A percentile compares a stretch with the other conserved stretches of the same genome.
These are phyloP conservation scores for Hapalemur alaotrensis DNA, from an alignment of 2,797 vertebrate species.

Conservation along the genomic window DNA sequence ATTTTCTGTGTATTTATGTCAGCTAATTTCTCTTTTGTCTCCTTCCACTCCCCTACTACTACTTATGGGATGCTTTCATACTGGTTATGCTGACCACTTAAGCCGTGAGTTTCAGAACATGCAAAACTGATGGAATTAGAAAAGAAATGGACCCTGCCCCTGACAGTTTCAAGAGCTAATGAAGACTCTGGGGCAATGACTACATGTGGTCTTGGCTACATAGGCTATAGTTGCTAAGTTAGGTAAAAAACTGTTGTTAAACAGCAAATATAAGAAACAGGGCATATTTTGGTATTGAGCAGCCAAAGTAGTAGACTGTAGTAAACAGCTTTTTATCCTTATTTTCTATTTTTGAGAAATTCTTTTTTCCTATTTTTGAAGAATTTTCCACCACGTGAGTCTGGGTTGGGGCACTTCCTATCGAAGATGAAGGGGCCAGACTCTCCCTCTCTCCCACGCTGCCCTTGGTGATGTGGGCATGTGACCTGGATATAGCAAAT, in stretches of 20 bases:
- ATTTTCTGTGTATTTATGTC: background rate
- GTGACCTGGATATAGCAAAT: background rate
- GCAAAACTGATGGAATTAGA: background rate
- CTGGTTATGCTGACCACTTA: too few relatives aligned
- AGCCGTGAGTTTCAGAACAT: background rate
- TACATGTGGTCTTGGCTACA: too few relatives aligned
- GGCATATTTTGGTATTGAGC: too few relatives aligned
- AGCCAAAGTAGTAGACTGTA: background rate
- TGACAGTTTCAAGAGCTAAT: background rate
- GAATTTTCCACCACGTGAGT: background rate
- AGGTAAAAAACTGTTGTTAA: background rate
- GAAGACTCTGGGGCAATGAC: background rate
- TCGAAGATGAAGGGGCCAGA: background rate
- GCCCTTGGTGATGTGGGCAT: background rate
- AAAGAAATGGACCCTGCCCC: background rate
- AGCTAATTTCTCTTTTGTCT: background rate
- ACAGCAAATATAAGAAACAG: background rate
- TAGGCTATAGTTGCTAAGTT: background rate
- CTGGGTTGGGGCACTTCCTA: background rate
- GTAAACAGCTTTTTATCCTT: background rate
- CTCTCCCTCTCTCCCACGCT: background rate
- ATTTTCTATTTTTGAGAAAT: background rate
- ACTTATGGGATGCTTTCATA: too few relatives aligned
- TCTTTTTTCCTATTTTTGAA: background rate
- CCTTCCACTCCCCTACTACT: too few relatives aligned